Percentiles rank a stretch among this genome's conserved stretches.
These are phyloP conservation scores for Colletes collaris DNA, from an alignment of 2,888 invertebrate genomes.

Conservation along the genomic window DNA sequence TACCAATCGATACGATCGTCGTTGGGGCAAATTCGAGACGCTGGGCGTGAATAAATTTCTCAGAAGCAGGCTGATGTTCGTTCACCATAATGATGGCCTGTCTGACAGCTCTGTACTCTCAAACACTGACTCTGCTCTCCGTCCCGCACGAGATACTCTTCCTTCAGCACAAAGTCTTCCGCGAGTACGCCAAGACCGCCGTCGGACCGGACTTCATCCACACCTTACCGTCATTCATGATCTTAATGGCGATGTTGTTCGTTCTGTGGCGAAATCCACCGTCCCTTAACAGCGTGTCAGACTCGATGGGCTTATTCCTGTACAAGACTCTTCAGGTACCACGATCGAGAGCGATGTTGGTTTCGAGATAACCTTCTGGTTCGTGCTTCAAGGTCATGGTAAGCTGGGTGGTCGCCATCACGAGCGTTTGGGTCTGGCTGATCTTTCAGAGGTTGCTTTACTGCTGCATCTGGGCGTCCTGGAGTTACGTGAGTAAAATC, in stretches of 20 bases:
- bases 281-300: constrained; percentile 44
- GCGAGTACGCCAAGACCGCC: constrained; percentile 77
- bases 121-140: constrained; percentile 73
- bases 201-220: constrained; percentile 79
- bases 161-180: constrained; percentile 75
- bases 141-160: constrained; percentile 74
- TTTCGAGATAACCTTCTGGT: background rate
- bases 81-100: constrained; percentile 74
- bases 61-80: constrained; percentile 38
- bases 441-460: constrained; percentile 77
- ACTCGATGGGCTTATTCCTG: constrained; percentile 31
- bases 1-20: constrained; percentile 28
- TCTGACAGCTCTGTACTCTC: constrained; percentile 71
- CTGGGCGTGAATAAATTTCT: constrained; percentile 29
- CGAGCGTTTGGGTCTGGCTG: constrained; percentile 78
- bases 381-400: constrained; percentile 66
- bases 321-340: constrained; percentile 72
- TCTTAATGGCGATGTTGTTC: constrained; percentile 71
- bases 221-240: constrained; percentile 76
- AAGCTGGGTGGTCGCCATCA: constrained; percentile 73
- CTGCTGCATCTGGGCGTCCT: constrained; percentile 76
- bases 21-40: constrained; percentile 19
- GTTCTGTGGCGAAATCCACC: constrained; percentile 75
- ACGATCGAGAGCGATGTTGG: too few relatives aligned
- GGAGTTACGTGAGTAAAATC: constrained; percentile 75